These are phyloP conservation scores for Cyclina sinensis DNA, from an alignment of 1,140 invertebrate species.

Conservation along the genomic window DNA sequence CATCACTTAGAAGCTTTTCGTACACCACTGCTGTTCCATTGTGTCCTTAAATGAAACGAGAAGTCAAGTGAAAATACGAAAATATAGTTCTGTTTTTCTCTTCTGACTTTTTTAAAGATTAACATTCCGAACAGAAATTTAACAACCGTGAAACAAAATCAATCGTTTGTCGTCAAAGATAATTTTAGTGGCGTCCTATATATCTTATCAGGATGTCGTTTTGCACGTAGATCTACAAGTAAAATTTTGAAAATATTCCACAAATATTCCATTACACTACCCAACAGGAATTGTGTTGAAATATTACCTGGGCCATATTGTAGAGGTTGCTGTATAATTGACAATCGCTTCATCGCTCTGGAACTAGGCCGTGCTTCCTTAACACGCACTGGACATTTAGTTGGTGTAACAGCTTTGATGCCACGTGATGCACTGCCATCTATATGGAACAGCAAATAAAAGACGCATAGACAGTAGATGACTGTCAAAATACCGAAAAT, in stretches of 20 bases:
- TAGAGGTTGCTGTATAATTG: not conserved
- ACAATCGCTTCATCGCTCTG: not conserved
- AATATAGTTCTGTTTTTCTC: no score
- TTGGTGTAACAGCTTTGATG: not conserved
- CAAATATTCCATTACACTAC: not conserved
- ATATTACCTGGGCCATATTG: conserved; percentile 22
- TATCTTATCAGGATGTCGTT: no score
- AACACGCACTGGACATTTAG: not conserved
- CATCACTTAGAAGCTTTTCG: not conserved
- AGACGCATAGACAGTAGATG: not conserved
- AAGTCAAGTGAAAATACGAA: not conserved
- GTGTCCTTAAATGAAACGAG: not conserved
- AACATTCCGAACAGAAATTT: no score
- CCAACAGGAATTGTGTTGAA: not conserved
- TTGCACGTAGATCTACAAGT: no score
- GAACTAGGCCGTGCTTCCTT: not conserved
- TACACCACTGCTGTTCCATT: not conserved
- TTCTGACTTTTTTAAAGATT: no score
- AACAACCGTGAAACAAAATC: no score
- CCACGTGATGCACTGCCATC: conserved; percentile 1
- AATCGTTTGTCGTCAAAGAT: no score
- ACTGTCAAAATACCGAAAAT: not conserved
- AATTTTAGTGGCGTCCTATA: no score
- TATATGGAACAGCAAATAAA: not conserved
- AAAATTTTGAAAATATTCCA: no score